Evolutionary conservation across 35 echinoderm and acorn worm species (phyloP).

Genomic region (Stichopus chloronotus): DNA sequence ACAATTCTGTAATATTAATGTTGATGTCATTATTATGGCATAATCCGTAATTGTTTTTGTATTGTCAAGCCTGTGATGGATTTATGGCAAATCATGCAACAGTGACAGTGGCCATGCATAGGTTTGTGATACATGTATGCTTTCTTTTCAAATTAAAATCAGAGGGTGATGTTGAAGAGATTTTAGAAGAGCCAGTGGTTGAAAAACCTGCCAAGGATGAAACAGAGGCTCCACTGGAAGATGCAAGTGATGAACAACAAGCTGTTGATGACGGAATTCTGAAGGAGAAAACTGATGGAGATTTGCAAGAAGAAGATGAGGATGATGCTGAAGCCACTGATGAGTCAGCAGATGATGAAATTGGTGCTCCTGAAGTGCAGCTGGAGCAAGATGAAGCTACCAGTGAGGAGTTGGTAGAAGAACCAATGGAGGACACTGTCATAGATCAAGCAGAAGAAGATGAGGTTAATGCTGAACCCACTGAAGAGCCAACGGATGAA

Average conservation of each 20-base stretch:
- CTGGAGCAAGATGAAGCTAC: neutral
- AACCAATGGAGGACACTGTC: neutral
- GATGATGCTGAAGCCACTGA: neutral
- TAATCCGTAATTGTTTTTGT: no score
- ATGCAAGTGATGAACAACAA: neutral
- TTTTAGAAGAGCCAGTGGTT: neutral
- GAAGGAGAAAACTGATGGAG: neutral
- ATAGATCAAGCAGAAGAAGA: neutral
- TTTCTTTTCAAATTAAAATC: neutral
- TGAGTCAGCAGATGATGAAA: neutral
- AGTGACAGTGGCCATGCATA: no score
- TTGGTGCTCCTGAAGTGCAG: neutral
- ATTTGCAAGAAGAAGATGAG: neutral
- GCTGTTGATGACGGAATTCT: neutral
- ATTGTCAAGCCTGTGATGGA: no score
- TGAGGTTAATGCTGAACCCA: neutral
- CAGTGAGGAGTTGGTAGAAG: neutral
- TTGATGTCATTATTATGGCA: no score
- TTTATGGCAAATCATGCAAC: no score
- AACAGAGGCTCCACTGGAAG: neutral
- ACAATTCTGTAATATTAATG: no score
- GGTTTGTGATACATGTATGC: neutral
- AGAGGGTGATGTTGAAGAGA: neutral
- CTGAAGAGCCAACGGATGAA: neutral
- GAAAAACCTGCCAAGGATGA: neutral